Evolutionary conservation across 1,140 invertebrate genomes (phyloP), one percentile per base, ranked within the genome.

Genomic region (Agraylea sexmaculata): DNA sequence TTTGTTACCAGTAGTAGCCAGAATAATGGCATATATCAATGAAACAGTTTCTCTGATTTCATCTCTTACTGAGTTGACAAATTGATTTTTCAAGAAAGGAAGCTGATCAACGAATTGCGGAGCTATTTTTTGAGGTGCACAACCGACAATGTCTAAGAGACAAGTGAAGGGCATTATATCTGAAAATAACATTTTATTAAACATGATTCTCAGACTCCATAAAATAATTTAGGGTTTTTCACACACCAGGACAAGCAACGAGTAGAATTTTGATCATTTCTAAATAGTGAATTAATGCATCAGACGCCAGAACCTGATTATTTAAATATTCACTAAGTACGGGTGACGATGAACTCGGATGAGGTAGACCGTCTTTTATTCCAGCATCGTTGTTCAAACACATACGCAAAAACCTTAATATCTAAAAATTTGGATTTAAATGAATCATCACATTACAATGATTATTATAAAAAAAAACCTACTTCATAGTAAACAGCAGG

Each of bases 371-470:
- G 43, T 66, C 59, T 27, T 55, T 56, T 5, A 68, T 50, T 17
- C 55, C 47, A 1, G 65, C 62, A 8, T 61, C 61, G 4, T 57
- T 56, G 47, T 66, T 66, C 15, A 90, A 59, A 54, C 84, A 87
- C 50, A 86, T 66, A 3, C 84, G 70, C 37, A 87, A 57, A 59
- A 88, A 89, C 2, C 77, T 65, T 4, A 89, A 58, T 43, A 87
- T 78, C 79, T 86, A 16, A 13, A 31, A 17, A 37, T 4, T 6
- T 25, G 27, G 4, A 10, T 32, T 12, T 32, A 15, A 7, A 32
- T 6, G 16, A 12, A 32, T 12, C 13, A 6, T 32, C 21, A 35
- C 13, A 35, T 7, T 5, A 35, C 13, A 19, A 35, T 8, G 13
- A 19, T 19, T 11, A 5, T 8, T 17, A 17, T 35, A 19, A 35